Percentiles rank a stretch among this genome's conserved stretches.
Conservation (phyloP, 2,888 invertebrate species). For the Stramonita haemastoma region DNA sequence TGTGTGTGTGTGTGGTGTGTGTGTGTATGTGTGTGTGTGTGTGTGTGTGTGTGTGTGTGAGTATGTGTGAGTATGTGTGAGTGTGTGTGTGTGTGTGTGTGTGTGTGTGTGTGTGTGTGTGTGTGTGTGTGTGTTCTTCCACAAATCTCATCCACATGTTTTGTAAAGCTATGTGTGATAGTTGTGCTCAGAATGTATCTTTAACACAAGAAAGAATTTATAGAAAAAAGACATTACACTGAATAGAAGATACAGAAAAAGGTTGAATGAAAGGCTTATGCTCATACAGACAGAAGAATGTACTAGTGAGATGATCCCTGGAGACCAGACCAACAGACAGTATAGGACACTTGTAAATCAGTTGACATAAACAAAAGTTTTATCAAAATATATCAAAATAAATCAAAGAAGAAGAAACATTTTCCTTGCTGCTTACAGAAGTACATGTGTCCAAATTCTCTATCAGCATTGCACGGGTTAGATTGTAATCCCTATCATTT, state of each 20-base stretch:
- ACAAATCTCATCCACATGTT: neutral
- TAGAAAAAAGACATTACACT: no score
- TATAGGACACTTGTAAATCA: neutral
- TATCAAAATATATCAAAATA: neutral
- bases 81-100: neutral
- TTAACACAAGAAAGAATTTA: neutral
- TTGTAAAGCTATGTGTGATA: no score
- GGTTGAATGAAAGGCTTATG: no score
- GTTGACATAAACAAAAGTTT: neutral
- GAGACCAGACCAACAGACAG: neutral
- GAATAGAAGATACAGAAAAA: no score
- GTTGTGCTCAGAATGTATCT: neutral
- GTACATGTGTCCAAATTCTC: no score
- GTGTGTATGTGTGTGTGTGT: neutral
- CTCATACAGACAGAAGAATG: no score
- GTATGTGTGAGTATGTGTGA: neutral
- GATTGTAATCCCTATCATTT: no score
- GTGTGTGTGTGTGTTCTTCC: neutral
- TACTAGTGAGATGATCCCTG: no score
- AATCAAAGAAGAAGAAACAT: neutral
- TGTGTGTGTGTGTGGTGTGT: neutral
- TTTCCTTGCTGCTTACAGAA: no score
- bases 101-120: neutral
- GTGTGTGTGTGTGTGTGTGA: neutral
- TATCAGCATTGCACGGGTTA: no score